Conservation (phyloP, 2,888 invertebrate genomes). For the Lepidocyrtinus sp. region DNA sequence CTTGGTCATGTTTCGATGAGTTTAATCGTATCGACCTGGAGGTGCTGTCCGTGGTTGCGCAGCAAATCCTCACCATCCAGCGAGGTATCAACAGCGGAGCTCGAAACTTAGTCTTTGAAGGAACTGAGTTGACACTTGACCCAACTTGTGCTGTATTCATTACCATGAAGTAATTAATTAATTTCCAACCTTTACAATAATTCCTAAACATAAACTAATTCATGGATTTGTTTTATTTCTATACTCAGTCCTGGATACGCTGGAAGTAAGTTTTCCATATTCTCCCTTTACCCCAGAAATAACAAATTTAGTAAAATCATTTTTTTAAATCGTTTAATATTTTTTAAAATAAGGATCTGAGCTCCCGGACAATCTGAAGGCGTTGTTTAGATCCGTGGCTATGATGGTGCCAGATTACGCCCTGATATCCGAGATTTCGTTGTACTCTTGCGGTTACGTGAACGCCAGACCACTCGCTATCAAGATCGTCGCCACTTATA, state of each 20-base stretch:
- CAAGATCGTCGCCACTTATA: conserved; percentile 94
- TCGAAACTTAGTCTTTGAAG: conserved; percentile 90
- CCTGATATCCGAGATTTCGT: conserved; percentile 91
- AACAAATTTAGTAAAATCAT: too few relatives aligned
- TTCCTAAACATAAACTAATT: neutral
- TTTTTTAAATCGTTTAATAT: too few relatives aligned
- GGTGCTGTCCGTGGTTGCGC: conserved; percentile 93
- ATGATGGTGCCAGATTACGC: conserved; percentile 94
- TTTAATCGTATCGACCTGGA: conserved; percentile 86
- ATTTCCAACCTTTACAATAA: neutral
- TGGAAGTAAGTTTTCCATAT: conserved; percentile 76
- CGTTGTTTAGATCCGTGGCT: conserved; percentile 91
- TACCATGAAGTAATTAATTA: conserved; percentile 82
- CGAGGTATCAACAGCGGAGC: conserved; percentile 85
- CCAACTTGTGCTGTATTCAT: conserved; percentile 92
- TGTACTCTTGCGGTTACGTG: conserved; percentile 93
- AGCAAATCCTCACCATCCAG: conserved; percentile 93
- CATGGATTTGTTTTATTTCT: neutral
- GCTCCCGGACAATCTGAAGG: conserved; percentile 92
- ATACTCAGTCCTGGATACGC: conserved; percentile 84
- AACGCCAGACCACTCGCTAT: conserved; percentile 91
- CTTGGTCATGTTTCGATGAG: conserved; percentile 93
- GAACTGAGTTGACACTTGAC: conserved; percentile 89
- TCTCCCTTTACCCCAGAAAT: too few relatives aligned
- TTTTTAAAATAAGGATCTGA: too few relatives aligned